A percentile compares a stretch with the other conserved stretches of the same genome.
These are phyloP conservation scores for Cydia pomonella DNA, from an alignment of 1,140 invertebrate genomes.

Conservation along the genomic window DNA sequence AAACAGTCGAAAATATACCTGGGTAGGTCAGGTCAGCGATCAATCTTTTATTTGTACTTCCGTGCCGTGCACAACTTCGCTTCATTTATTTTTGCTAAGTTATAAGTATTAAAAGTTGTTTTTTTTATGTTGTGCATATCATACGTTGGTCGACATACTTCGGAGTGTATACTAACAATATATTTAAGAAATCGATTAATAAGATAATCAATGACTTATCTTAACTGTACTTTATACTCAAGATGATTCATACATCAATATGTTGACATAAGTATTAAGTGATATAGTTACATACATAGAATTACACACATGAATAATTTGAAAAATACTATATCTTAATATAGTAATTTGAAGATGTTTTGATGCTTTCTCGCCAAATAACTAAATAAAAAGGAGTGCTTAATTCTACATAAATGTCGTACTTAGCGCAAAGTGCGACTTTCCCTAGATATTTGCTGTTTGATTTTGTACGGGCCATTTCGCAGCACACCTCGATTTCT, in stretches of 20 bases:
- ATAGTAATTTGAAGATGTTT: not conserved
- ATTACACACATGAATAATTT: not conserved
- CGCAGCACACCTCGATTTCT: constrained; percentile 10
- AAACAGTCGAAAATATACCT: not conserved
- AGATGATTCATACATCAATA: too few relatives aligned
- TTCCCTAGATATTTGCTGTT: constrained; percentile 10
- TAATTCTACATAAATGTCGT: not conserved
- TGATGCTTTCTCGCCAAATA: not conserved
- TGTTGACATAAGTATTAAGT: too few relatives aligned
- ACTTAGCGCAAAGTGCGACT: not conserved
- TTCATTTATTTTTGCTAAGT: not conserved
- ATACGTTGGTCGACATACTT: too few relatives aligned
- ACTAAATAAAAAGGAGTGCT: not conserved
- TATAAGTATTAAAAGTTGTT: too few relatives aligned
- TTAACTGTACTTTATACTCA: too few relatives aligned
- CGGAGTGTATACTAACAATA: too few relatives aligned
- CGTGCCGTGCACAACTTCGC: not conserved
- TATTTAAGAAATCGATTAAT: too few relatives aligned
- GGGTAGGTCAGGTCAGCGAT: not conserved
- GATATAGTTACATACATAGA: too few relatives aligned
- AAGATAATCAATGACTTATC: too few relatives aligned
- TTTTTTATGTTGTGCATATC: too few relatives aligned
- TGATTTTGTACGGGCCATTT: not conserved
- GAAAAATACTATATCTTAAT: not conserved
- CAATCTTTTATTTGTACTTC: not conserved